Base-by-base conservation (phyloP, 2,888 invertebrate species). In the Galeopsomyia nigrocyanea region DNA sequence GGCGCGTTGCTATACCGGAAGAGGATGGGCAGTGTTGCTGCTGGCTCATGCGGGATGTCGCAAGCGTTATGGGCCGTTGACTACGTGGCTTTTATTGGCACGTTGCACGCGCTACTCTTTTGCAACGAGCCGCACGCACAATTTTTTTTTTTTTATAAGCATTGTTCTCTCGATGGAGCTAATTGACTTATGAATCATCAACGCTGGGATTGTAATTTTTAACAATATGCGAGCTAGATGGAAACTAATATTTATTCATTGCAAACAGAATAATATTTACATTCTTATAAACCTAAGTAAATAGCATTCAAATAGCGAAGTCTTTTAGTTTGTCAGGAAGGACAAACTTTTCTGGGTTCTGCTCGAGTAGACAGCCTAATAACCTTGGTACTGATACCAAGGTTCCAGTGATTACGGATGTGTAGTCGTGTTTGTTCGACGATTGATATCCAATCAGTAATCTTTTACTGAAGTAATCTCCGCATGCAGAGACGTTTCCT, bases 381-480 rank as follows among this genome's bases (percentile, higher is more conserved):
- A 95, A 84, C 81, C 90, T 91, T 0, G 94, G 92, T n/a, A 94
- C 90, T 85, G 92, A 92, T 17, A 95, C 82, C 55, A 94, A 86
- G 22, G 91, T 92, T 17, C 95, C 95, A 10, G 92, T 91, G 72
- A 95, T 87, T 49, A 95, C 83, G 80, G 90, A 89, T 13, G 93
- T 89, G 82, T 92, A 95, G 57, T 88, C 88, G 49, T 86, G 86
- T 3, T 64, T 74, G 75, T 90, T 90, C 13, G 90, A 87, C 55
- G 90, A 89, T 31, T 88, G 88, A 81, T 91, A 92, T 55, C 89
- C 91, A 76, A 94, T 92, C 80, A 94, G 87, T 57, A 96, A 87
- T 71, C 96, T 89, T 84, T 95, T 94, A 78, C 94, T 93, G 39
- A 95, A 89, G 82, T 91, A 96, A 79, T 92, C 90, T 13, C 91